These are phyloP conservation scores for Nysson spinosus DNA, from an alignment of 2,888 invertebrate species.

Conservation along the genomic window DNA sequence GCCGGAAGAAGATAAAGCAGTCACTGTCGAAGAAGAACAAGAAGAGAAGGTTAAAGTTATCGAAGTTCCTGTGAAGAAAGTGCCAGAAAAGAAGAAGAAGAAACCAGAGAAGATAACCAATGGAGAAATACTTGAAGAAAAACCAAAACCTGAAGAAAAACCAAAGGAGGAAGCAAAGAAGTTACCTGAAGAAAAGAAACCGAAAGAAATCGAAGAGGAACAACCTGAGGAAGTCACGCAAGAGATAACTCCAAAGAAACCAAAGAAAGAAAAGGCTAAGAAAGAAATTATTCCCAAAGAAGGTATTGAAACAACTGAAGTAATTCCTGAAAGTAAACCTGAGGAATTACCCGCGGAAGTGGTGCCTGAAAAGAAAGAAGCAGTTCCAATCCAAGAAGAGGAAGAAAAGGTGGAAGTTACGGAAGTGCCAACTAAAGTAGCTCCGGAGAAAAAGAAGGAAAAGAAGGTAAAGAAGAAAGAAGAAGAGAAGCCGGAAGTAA, in stretches of 20 bases:
- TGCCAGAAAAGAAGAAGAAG: constrained; percentile 70
- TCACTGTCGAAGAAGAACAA: constrained; percentile 64
- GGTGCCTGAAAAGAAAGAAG: constrained; percentile 40
- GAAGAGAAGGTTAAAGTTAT: constrained; percentile 68
- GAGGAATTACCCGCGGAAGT: constrained; percentile 38
- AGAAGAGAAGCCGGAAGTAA: constrained; percentile 13
- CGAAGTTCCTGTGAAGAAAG: constrained; percentile 67
- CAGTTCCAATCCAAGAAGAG: constrained; percentile 56
- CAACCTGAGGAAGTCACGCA: constrained; percentile 45
- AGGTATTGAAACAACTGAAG: constrained; percentile 49
- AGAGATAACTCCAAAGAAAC: constrained; percentile 51
- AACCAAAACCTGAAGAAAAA: constrained; percentile 61
- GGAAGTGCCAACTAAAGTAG: constrained; percentile 52
- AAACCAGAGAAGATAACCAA: constrained; percentile 62
- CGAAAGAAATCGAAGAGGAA: constrained; percentile 57
- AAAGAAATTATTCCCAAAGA: constrained; percentile 51
- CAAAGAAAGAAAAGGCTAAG: constrained; percentile 39
- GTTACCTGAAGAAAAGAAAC: constrained; percentile 53
- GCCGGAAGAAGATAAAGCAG: constrained; percentile 51
- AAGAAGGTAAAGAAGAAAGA: constrained; percentile 51
- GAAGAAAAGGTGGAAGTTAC: constrained; percentile 63
- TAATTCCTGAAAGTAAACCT: constrained; percentile 43
- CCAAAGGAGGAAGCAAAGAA: constrained; percentile 57
- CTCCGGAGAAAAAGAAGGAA: constrained; percentile 48
- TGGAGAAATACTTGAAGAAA: constrained; percentile 41